These are phyloP conservation scores for Lutraria lutraria DNA, from an alignment of 2,888 invertebrate genomes.

Conservation along the genomic window DNA sequence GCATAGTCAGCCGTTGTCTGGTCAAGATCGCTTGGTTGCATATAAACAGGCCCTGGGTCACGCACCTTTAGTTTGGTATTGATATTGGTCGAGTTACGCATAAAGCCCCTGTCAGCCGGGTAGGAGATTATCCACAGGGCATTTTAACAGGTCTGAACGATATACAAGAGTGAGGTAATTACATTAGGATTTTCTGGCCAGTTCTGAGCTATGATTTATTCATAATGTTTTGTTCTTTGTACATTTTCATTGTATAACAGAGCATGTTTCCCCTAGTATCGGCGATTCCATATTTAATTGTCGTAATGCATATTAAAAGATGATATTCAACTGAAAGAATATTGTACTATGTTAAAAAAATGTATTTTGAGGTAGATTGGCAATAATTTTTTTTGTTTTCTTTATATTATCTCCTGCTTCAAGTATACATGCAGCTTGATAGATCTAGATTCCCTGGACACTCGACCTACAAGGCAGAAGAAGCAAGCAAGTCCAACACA, in stretches of 20 bases:
- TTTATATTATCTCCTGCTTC: constrained; percentile 40
- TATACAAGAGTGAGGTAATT: constrained; percentile 30
- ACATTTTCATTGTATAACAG: constrained; percentile 29
- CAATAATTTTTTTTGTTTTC: not conserved
- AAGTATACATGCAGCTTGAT: constrained; percentile 31
- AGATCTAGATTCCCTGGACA: constrained; percentile 18
- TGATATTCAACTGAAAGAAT: not conserved
- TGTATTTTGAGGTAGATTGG: constrained; percentile 8
- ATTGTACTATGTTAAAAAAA: not conserved
- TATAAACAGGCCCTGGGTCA: not conserved
- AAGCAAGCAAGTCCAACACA: not conserved
- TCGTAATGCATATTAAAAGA: constrained; percentile 9
- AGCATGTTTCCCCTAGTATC: constrained; percentile 31
- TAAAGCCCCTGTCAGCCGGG: constrained; percentile 25
- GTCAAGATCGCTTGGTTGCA: constrained; percentile 19
- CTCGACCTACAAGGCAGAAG: not conserved
- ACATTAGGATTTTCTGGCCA: constrained; percentile 32
- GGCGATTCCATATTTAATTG: constrained; percentile 18
- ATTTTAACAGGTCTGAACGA: constrained; percentile 24
- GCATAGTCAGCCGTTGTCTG: constrained; percentile 29
- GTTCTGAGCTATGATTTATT: constrained; percentile 20
- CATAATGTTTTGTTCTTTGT: constrained; percentile 23
- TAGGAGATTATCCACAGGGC: constrained; percentile 18
- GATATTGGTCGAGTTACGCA: constrained; percentile 17
- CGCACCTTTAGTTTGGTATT: constrained; percentile 22